Base-by-base conservation (phyloP, 2,888 invertebrate species). In the Oscheius myriophilus region DNA sequence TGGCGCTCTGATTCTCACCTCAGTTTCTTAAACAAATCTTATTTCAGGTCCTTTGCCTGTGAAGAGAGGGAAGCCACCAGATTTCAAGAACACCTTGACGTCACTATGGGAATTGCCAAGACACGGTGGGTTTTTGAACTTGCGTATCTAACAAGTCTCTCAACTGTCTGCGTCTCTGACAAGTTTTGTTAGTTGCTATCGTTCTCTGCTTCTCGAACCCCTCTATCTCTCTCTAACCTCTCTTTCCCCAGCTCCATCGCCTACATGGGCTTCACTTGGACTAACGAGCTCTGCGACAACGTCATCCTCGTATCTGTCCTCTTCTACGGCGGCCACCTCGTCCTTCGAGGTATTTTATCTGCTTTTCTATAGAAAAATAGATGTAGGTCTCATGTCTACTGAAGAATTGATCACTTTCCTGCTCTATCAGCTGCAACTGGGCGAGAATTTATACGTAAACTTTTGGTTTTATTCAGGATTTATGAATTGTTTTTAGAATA, bases 311-410 rank as follows among this genome's bases (percentile, higher is more conserved):
- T 86, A 4, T 81, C 84, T 1, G 87, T 87, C 16, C 75, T 88
- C 41, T 87, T 87, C 71, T 88, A 88, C 77, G 88, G 88, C 23
- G 88, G 88, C 9, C 87, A 87, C 79, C 80, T 88, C 23, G 88
- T 88, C 12, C 64, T 88, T n/a, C 78, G 70, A 12, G 63, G 72
- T 72, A 1, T 54, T 26, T n/a, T 23, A 1, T 14, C 25, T 39
- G 2, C 1, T 18, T 16, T 33, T 64, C 53, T 53, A 6, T n/a
- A n/a, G n/a, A 23, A 51, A 33, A 4, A n/a, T 58, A 58, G n/a
- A 49, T 69, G 51, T 42, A 57, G 77, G 63, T 2, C 70, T 72
- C 33, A 73, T 79, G 71, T 52, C 58, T 14, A 70, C 73, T 4
- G 87, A 87, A 0, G 76, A 84, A 16, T 78, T 88, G 2, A 86